Conservation (phyloP, 2,113 vertebrate species). For the Papio anubis region DNA sequence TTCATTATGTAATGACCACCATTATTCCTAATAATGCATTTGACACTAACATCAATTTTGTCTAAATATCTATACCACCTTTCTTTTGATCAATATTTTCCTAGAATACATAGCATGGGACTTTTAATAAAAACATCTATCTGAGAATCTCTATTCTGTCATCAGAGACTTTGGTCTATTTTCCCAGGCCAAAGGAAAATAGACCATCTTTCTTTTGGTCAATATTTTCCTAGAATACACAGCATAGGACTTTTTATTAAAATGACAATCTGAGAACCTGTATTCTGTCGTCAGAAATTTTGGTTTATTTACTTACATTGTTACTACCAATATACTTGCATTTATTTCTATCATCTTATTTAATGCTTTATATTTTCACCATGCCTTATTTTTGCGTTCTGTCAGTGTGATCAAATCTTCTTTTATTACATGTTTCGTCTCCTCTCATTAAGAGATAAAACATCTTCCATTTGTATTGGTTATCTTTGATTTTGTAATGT, state of each 20-base stretch:
- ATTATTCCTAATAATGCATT: background rate
- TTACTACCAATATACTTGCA: background rate
- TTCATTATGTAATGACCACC: background rate
- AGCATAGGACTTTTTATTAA: background rate
- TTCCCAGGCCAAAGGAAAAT: background rate
- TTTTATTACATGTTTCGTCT: background rate
- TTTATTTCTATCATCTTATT: background rate
- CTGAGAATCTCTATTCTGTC: background rate
- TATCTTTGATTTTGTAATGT: background rate
- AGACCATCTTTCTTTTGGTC: background rate
- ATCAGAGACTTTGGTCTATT: background rate
- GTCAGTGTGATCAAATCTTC: background rate
- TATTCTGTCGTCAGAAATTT: background rate
- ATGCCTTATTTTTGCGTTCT: background rate
- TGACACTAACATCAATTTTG: background rate
- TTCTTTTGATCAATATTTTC: slow-evolving; percentile 2
- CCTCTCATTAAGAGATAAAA: background rate
- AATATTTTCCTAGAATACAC: slow-evolving; percentile 1
- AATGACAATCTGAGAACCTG: background rate
- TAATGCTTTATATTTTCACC: background rate
- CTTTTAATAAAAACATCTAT: background rate
- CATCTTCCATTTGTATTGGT: background rate
- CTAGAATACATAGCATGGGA: background rate
- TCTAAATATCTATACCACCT: background rate
- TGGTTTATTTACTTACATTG: background rate